phyloP scores from a whole-genome alignment of 2,888 invertebrate species.

The Phaedon cochleariae region DNA sequence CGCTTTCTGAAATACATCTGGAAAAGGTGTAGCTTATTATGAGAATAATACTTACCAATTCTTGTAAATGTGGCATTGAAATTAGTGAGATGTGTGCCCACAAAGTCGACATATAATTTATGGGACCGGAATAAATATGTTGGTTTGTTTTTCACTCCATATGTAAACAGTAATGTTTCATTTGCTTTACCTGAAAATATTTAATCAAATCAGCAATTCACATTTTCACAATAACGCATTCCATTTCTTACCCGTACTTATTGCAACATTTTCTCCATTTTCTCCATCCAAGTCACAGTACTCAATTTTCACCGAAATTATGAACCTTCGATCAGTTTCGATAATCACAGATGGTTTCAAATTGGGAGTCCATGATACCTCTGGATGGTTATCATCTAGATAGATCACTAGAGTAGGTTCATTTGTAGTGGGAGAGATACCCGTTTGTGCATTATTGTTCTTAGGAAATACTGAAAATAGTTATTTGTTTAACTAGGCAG shows the following conservation, averaged over 20 bases:
- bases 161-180: slow-evolving; percentile 35
- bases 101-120: slow-evolving; percentile 30
- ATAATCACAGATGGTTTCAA: background rate
- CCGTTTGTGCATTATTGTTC: background rate
- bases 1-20: no score
- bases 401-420: background rate
- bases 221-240: background rate
- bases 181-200: slow-evolving; percentile 26
- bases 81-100: slow-evolving; percentile 27
- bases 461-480: background rate
- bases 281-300: slow-evolving; percentile 28
- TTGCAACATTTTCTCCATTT: slow-evolving; percentile 22
- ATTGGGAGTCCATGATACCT: background rate
- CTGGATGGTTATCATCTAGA: background rate
- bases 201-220: background rate
- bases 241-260: slow-evolving; percentile 5
- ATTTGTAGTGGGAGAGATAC: background rate
- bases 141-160: slow-evolving; percentile 25
- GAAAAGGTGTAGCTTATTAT: no score
- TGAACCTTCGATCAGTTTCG: slow-evolving; percentile 28
- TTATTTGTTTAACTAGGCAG: no score
- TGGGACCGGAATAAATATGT: slow-evolving; percentile 39
- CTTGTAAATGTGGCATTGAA: slow-evolving; percentile 36
- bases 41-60: slow-evolving; percentile 39
- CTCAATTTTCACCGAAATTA: slow-evolving; percentile 26